These are phyloP conservation scores for Tethea ocularis DNA, from an alignment of 2,888 invertebrate species.

Conservation along the genomic window DNA sequence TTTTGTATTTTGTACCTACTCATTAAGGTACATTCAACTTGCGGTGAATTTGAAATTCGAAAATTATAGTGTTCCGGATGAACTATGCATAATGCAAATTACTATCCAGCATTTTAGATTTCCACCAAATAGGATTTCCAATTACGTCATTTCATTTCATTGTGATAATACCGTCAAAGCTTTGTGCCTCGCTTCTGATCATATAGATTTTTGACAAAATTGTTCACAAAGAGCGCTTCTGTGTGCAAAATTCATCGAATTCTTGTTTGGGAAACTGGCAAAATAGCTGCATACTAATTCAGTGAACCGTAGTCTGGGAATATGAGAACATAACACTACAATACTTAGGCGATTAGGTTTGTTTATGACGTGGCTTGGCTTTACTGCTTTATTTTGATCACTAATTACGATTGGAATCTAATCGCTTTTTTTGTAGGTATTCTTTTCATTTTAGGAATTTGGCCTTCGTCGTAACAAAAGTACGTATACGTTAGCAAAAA, in stretches of 20 bases:
- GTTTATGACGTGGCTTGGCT: no score
- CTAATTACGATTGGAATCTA: no score
- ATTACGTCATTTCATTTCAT: slow-evolving; percentile 36
- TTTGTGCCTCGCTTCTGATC: slow-evolving; percentile 15
- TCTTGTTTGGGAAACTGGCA: background rate
- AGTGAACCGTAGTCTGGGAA: background rate
- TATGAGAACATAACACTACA: no score
- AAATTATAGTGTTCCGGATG: slow-evolving; percentile 39
- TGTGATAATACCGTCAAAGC: slow-evolving; percentile 17
- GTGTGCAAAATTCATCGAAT: background rate
- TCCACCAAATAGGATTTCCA: slow-evolving; percentile 35
- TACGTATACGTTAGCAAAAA: no score
- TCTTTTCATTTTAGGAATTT: no score
- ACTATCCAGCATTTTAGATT: slow-evolving; percentile 19
- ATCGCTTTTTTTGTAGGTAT: no score
- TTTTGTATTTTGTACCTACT: slow-evolving; percentile 5
- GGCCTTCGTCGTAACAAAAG: no score
- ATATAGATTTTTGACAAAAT: background rate
- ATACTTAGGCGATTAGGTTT: no score
- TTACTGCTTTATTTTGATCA: no score
- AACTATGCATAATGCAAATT: slow-evolving; percentile 39
- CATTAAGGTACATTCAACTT: slow-evolving; percentile 22
- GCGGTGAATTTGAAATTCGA: slow-evolving; percentile 37
- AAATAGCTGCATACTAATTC: background rate
- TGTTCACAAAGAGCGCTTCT: background rate